A percentile compares a stretch with the other conserved stretches of the same genome.
These are phyloP conservation scores for Tiphia femorata DNA, from an alignment of 2,888 invertebrate genomes.

Conservation along the genomic window DNA sequence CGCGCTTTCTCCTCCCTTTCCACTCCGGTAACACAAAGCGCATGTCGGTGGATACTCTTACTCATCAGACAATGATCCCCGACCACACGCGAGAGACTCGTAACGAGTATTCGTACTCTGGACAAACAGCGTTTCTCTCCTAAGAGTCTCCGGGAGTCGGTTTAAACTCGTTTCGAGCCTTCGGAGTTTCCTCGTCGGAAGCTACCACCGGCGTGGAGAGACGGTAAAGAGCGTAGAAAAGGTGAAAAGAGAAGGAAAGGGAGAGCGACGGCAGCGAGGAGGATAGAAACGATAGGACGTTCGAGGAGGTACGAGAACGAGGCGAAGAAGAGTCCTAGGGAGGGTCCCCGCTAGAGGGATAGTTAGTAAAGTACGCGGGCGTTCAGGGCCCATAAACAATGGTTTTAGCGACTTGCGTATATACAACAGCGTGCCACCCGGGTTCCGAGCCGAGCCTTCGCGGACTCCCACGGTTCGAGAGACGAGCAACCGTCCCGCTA, in stretches of 20 bases:
- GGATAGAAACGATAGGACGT: too few species aligned
- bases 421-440: constrained; percentile 45
- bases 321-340: constrained; percentile 23
- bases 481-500: constrained; percentile 18
- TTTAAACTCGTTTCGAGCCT: constrained; percentile 7
- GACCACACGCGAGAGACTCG: constrained; percentile 22
- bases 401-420: constrained; percentile 53
- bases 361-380: constrained; percentile 60
- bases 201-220: constrained; percentile 25
- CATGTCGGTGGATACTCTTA: neutral
- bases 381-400: constrained; percentile 62
- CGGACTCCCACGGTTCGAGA: constrained; percentile 61
- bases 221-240: constrained; percentile 18
- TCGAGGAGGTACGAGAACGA: constrained; percentile 3
- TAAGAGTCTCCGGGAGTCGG: neutral
- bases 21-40: too few species aligned
- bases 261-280: too few species aligned
- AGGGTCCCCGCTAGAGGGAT: constrained; percentile 37
- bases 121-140: constrained; percentile 4
- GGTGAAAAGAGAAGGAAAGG: constrained; percentile 15
- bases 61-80: constrained; percentile 1
- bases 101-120: constrained; percentile 3
- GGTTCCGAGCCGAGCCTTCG: constrained; percentile 30
- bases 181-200: constrained; percentile 11
- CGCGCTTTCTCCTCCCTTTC: too few species aligned